Evolutionary conservation across 1,140 invertebrate species (phyloP).

Genomic region (Muscidifurax raptorellus): DNA sequence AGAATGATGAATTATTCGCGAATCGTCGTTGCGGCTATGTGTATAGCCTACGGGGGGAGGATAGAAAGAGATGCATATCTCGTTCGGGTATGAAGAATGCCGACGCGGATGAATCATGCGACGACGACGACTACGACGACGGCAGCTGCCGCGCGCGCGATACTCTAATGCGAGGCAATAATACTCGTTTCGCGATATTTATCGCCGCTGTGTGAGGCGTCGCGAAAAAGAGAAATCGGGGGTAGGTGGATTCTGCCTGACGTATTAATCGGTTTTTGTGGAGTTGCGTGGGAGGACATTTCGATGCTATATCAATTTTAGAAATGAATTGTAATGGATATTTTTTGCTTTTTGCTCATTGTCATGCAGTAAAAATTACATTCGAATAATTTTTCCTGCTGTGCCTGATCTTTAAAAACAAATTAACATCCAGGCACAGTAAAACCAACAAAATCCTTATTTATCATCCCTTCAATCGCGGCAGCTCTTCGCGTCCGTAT

Average conservation of each 20-base stretch:
- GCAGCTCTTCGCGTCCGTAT: neutral
- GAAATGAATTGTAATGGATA: no score
- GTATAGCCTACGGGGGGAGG: neutral
- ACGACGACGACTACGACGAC: neutral
- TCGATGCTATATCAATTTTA: no score
- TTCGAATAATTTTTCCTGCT: no score
- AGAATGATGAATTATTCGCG: neutral
- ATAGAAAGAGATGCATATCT: constrained; percentile 8
- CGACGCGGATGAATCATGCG: constrained; percentile 58
- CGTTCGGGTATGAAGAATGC: constrained; percentile 54
- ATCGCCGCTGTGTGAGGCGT: constrained; percentile 36
- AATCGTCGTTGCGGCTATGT: neutral
- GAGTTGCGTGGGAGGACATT: no score
- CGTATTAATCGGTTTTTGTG: neutral
- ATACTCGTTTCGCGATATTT: constrained; percentile 59
- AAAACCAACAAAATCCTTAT: neutral
- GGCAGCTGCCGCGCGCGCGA: neutral
- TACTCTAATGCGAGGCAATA: constrained; percentile 50
- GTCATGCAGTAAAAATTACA: no score
- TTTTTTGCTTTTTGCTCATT: no score
- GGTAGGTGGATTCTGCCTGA: neutral
- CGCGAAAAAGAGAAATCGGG: neutral
- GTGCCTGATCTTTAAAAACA: no score
- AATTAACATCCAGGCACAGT: no score
- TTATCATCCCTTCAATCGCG: neutral